Percentiles rank a stretch among this genome's conserved stretches.
Conservation (phyloP, 2,113 vertebrate species). For the Paradoxurus hermaphroditus region DNA sequence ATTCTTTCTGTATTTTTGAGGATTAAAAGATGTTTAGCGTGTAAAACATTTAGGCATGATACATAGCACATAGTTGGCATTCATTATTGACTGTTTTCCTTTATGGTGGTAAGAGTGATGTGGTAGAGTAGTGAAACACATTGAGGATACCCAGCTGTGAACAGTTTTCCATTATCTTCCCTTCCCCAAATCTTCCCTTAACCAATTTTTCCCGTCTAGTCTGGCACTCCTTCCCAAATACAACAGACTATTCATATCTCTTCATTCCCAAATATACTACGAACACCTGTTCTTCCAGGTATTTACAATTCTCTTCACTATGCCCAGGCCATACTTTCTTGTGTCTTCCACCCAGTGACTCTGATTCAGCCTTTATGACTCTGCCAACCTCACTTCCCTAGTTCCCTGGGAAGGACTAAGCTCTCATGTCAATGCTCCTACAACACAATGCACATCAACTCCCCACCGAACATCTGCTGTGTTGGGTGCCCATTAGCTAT, state of each 20-base stretch:
- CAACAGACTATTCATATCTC: background rate
- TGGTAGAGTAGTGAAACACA: background rate
- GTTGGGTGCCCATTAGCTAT: background rate
- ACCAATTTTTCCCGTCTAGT: background rate
- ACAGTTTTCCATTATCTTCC: background rate
- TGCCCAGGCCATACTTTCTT: background rate
- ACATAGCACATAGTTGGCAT: background rate
- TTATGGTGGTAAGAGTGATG: background rate
- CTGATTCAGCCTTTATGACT: background rate
- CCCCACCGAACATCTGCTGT: background rate
- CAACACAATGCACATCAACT: too few relatives aligned
- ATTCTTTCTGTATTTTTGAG: background rate
- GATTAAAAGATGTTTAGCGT: background rate
- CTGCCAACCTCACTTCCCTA: background rate
- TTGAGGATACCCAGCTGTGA: background rate
- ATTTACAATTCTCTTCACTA: background rate
- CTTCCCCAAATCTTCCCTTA: background rate
- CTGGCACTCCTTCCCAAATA: background rate
- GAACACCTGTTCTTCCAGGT: background rate
- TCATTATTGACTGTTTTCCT: background rate
- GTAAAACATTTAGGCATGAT: background rate
- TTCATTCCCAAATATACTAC: background rate
- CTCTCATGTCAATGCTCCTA: background rate
- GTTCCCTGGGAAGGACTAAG: background rate
- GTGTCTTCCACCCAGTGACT: background rate